Percentiles rank a stretch among this genome's conserved stretches.
phyloP scores from a whole-genome alignment of 2,888 invertebrate genomes.

The Ceriagrion tenellum region DNA sequence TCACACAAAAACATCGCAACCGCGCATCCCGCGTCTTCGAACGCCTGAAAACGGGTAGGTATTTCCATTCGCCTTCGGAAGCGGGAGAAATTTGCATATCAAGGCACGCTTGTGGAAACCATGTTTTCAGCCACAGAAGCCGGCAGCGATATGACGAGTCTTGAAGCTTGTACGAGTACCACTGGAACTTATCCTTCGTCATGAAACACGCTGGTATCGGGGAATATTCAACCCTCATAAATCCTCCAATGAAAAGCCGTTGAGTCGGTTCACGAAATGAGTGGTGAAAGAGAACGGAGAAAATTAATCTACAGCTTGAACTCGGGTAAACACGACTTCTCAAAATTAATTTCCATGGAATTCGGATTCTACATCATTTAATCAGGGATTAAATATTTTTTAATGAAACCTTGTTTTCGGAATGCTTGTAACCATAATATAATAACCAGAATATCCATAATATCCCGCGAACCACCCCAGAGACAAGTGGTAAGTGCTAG shows the following conservation, averaged over 20 bases:
- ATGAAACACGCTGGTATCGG: neutral
- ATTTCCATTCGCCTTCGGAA: constrained; percentile 30
- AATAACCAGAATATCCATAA: too few relatives aligned
- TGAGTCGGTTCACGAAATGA: neutral
- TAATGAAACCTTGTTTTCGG: too few relatives aligned
- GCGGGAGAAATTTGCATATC: constrained; percentile 52
- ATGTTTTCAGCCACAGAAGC: neutral
- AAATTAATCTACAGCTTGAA: too few relatives aligned
- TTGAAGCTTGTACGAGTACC: neutral
- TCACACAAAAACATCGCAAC: constrained; percentile 30
- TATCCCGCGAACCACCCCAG: too few relatives aligned
- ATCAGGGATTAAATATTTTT: too few relatives aligned
- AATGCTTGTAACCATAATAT: too few relatives aligned
- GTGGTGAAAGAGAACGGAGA: neutral
- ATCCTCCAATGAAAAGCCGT: neutral
- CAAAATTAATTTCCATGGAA: too few relatives aligned
- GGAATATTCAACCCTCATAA: neutral
- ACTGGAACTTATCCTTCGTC: neutral
- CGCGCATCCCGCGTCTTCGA: neutral
- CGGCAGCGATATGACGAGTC: neutral
- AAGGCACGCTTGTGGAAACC: neutral
- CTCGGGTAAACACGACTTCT: too few relatives aligned
- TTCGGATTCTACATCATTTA: too few relatives aligned
- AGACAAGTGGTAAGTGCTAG: too few relatives aligned
- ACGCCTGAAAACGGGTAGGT: neutral